Evolutionary conservation across 2,797 vertebrate genomes (phyloP).

Genomic region (Rhinatrema bivittatum): DNA sequence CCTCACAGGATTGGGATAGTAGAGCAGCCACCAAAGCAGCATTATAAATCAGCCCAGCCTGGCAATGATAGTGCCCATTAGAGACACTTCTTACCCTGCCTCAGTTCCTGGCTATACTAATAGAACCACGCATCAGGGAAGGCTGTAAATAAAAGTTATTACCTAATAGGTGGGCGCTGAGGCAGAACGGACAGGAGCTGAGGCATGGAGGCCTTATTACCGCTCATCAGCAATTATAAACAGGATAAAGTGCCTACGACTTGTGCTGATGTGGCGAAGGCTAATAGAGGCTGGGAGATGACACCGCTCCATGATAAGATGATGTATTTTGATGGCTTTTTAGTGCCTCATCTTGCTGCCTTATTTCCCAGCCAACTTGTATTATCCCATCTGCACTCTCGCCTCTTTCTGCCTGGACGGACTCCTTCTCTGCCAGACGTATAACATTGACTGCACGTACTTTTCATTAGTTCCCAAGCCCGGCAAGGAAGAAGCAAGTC

Average conservation of each 20-base stretch:
- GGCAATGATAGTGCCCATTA: slow-evolving; percentile 46
- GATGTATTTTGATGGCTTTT: slow-evolving; percentile 55
- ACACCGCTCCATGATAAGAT: slow-evolving; percentile 29
- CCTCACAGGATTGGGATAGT: slow-evolving; percentile 7
- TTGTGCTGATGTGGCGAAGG: slow-evolving; percentile 35
- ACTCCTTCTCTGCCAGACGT: slow-evolving; percentile 24
- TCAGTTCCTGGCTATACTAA: slow-evolving; percentile 50
- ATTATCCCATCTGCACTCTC: slow-evolving; percentile 33
- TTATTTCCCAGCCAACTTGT: slow-evolving; percentile 43
- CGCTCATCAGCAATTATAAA: slow-evolving; percentile 67
- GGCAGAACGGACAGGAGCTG: slow-evolving; percentile 52
- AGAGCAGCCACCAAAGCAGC: slow-evolving; percentile 25
- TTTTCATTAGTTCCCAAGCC: slow-evolving; percentile 5
- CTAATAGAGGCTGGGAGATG: slow-evolving; percentile 42
- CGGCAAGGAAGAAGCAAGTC: neutral
- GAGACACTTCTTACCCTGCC: slow-evolving; percentile 15
- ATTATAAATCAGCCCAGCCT: slow-evolving; percentile 38
- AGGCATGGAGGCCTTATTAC: slow-evolving; percentile 57
- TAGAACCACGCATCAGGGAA: slow-evolving; percentile 49
- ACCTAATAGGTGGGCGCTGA: slow-evolving; percentile 52
- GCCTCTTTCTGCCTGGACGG: slow-evolving; percentile 20
- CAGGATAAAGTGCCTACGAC: slow-evolving; percentile 55
- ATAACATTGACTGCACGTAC: neutral
- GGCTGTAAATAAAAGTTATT: slow-evolving; percentile 71
- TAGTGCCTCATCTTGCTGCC: slow-evolving; percentile 45